These are phyloP conservation scores for Mesaphorura yosii DNA, from an alignment of 1,140 invertebrate genomes.

Conservation along the genomic window DNA sequence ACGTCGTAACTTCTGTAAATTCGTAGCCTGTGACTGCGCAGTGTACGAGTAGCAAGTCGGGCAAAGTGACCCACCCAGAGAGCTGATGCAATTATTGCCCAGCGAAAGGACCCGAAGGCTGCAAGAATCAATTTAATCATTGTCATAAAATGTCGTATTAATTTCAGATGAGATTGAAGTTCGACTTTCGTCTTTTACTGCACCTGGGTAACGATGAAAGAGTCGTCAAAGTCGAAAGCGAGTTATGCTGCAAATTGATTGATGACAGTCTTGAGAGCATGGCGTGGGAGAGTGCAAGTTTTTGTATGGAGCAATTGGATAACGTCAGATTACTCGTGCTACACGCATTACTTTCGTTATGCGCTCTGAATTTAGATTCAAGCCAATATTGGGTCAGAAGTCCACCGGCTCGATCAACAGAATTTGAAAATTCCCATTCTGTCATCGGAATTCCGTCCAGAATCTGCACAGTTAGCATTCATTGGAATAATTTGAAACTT, in stretches of 20 bases:
- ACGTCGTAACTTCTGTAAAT: too few relatives aligned
- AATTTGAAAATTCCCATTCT: conserved; percentile 4
- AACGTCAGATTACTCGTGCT: conserved; percentile 16
- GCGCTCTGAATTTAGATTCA: conserved; percentile 9
- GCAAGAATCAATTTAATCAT: background rate
- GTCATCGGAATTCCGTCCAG: conserved; percentile 11
- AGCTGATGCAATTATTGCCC: conserved; percentile 16
- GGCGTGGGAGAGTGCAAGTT: conserved; percentile 9
- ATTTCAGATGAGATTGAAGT: too few relatives aligned
- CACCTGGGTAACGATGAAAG: conserved; percentile 14
- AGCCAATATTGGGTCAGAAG: conserved; percentile 16
- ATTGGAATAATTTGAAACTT: too few relatives aligned
- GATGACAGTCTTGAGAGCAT: conserved; percentile 10
- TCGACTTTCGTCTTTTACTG: background rate
- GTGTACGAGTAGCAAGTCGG: conserved; percentile 18
- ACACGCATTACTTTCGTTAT: conserved; percentile 6
- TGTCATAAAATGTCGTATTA: background rate
- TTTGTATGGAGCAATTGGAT: conserved; percentile 10
- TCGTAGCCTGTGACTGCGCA: conserved; percentile 8
- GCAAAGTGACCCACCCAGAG: conserved; percentile 14
- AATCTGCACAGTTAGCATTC: conserved; percentile 5
- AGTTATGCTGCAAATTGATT: conserved; percentile 17
- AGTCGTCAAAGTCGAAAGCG: conserved; percentile 8
- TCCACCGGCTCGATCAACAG: conserved; percentile 12
- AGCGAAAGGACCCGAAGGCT: conserved; percentile 23